Percentiles rank a stretch among this genome's conserved stretches.
Evolutionary conservation across 2,888 invertebrate genomes (phyloP).

Genomic region (Drosophila longiperda): DNA sequence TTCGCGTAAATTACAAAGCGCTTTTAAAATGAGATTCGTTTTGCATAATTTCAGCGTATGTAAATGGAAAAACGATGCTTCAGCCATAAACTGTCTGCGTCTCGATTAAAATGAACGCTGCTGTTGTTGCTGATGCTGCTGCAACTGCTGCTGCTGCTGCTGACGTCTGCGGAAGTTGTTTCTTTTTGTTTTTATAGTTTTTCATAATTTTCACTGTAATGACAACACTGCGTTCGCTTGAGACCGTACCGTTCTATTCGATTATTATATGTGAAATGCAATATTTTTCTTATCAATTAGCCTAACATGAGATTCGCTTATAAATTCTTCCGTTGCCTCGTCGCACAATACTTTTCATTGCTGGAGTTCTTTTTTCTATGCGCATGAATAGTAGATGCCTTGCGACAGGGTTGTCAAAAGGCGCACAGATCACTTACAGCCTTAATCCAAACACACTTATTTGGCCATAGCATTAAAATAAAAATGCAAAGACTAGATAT

Average conservation of each 20-base stretch:
- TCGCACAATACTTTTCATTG: slow-evolving; percentile 36
- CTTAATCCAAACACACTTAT: not conserved
- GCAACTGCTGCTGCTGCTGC: slow-evolving; percentile 35
- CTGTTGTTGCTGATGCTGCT: slow-evolving; percentile 33
- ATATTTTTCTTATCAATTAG: slow-evolving; percentile 27
- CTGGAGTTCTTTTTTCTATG: slow-evolving; percentile 48
- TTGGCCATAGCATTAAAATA: too few species aligned
- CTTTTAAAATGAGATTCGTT: slow-evolving; percentile 49
- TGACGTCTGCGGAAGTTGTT: slow-evolving; percentile 73
- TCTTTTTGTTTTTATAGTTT: slow-evolving; percentile 64
- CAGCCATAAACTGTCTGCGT: slow-evolving; percentile 5
- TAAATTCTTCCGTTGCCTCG: slow-evolving; percentile 54
- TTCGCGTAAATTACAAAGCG: slow-evolving; percentile 44
- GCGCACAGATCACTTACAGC: too few species aligned
- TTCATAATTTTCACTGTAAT: slow-evolving; percentile 49
- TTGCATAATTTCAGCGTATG: slow-evolving; percentile 36
- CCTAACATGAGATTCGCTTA: slow-evolving; percentile 64
- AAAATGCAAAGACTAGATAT: not conserved
- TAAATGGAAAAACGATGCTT: slow-evolving; percentile 32
- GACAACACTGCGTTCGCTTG: slow-evolving; percentile 31
- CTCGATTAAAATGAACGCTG: slow-evolving; percentile 35
- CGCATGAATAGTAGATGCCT: slow-evolving; percentile 63
- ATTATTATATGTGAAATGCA: slow-evolving; percentile 40
- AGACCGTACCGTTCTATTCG: slow-evolving; percentile 5
- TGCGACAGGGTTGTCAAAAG: slow-evolving; percentile 51